phyloP scores from a whole-genome alignment of 2,888 invertebrate genomes.

The Ferdinandea cuprea region DNA sequence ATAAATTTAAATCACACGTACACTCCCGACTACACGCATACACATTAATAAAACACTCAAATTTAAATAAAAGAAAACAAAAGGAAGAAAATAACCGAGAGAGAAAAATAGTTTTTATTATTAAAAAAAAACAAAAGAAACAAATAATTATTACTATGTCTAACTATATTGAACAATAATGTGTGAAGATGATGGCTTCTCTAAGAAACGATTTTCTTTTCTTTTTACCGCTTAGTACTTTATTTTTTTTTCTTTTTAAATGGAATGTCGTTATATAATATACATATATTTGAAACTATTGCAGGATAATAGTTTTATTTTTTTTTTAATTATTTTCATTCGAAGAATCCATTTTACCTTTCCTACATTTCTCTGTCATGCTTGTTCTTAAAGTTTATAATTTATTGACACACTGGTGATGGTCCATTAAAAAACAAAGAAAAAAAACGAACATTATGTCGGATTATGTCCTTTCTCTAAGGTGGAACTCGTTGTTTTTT shows the following conservation, averaged over 20 bases:
- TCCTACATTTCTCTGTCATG: conserved; percentile 30
- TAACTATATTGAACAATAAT: conserved; percentile 71
- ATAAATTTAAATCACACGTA: conserved; percentile 67
- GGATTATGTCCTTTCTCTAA: conserved; percentile 5
- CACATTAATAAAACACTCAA: conserved; percentile 69
- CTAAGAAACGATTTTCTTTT: conserved; percentile 30
- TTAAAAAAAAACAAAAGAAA: conserved; percentile 7
- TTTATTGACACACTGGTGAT: conserved; percentile 51
- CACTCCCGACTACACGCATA: conserved; percentile 68
- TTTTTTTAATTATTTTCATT: conserved; percentile 17
- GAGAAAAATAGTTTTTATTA: conserved; percentile 54
- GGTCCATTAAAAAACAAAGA: conserved; percentile 35
- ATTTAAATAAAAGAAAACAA: conserved; percentile 55
- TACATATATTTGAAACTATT: conserved; percentile 62
- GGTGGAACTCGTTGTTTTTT: conserved; percentile 9
- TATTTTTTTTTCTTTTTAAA: too few species aligned
- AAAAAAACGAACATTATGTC: conserved; percentile 8
- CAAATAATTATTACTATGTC: conserved; percentile 58
- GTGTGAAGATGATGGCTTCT: conserved; percentile 70
- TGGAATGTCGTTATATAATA: conserved; percentile 53
- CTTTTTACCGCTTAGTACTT: conserved; percentile 46
- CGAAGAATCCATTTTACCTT: conserved; percentile 27
- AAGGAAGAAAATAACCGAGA: conserved; percentile 64
- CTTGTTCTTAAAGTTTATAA: conserved; percentile 23
- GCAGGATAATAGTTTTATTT: conserved; percentile 53